A percentile compares a stretch with the other conserved stretches of the same genome.
Conservation (phyloP, 2,113 vertebrate genomes). For the Xiphophorus couchianus region DNA sequence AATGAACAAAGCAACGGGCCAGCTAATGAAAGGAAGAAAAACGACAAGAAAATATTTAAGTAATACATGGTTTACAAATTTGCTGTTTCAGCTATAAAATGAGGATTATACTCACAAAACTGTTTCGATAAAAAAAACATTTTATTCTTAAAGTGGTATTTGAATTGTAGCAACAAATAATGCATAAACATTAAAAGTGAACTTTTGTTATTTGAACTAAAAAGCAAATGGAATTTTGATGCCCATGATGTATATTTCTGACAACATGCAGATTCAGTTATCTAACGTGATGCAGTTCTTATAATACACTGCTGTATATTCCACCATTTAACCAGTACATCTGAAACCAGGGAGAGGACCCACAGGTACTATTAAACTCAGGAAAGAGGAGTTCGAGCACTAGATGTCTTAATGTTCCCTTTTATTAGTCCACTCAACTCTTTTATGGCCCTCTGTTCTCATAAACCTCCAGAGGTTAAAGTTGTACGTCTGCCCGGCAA, state of each 20-base stretch:
- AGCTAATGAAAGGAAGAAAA: too few relatives aligned
- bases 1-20: too few relatives aligned
- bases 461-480: slow-evolving; percentile 22
- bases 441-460: slow-evolving; percentile 7
- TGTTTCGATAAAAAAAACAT: too few relatives aligned
- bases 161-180: too few relatives aligned
- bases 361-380: slow-evolving; percentile 24
- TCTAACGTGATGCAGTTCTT: not conserved
- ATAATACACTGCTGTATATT: slow-evolving; percentile 3
- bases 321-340: slow-evolving; percentile 29
- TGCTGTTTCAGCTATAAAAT: too few relatives aligned
- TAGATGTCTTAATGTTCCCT: slow-evolving; percentile 33
- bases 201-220: not conserved
- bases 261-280: not conserved
- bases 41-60: too few relatives aligned
- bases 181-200: too few relatives aligned
- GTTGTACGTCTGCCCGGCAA: not conserved
- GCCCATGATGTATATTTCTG: not conserved
- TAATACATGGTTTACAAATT: too few relatives aligned
- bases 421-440: slow-evolving; percentile 33
- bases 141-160: too few relatives aligned
- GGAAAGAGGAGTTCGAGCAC: slow-evolving; percentile 21
- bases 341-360: slow-evolving; percentile 27
- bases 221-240: not conserved
- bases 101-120: too few relatives aligned